These are phyloP conservation scores for Saguinus imperator DNA, from an alignment of 2,113 vertebrate genomes.

Conservation along the genomic window DNA sequence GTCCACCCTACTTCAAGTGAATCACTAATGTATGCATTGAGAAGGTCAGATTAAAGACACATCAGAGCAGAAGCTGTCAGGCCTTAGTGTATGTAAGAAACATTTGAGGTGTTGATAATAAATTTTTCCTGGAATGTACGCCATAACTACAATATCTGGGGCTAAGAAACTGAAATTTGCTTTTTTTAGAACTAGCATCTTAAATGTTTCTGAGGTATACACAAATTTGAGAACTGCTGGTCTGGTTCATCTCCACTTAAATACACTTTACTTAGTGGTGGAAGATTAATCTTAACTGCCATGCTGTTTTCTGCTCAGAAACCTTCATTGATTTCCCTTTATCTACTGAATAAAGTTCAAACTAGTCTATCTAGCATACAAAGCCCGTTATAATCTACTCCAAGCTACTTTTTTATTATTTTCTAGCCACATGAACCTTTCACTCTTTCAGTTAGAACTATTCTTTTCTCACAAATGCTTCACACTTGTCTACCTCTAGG, in stretches of 20 bases:
- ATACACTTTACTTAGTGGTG: neutral
- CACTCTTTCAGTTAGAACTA: neutral
- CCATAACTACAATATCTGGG: neutral
- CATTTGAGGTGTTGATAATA: neutral
- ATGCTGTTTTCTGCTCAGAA: neutral
- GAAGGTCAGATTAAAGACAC: neutral
- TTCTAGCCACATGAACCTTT: neutral
- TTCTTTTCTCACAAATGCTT: neutral
- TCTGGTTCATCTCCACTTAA: neutral
- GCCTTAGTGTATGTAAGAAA: neutral
- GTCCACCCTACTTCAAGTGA: neutral
- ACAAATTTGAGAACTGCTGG: neutral
- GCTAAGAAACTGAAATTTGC: neutral
- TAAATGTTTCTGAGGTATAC: neutral
- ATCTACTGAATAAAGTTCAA: neutral
- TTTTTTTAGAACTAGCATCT: neutral
- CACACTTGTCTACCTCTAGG: neutral
- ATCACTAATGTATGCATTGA: neutral
- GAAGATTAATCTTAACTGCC: neutral
- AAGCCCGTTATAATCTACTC: neutral
- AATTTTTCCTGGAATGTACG: neutral
- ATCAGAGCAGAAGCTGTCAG: neutral
- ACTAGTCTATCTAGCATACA: neutral
- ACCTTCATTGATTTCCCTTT: neutral
- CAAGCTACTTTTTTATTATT: neutral